Base-by-base conservation (phyloP, 2,888 invertebrate species). In the Caenorhabditis angaria region DNA sequence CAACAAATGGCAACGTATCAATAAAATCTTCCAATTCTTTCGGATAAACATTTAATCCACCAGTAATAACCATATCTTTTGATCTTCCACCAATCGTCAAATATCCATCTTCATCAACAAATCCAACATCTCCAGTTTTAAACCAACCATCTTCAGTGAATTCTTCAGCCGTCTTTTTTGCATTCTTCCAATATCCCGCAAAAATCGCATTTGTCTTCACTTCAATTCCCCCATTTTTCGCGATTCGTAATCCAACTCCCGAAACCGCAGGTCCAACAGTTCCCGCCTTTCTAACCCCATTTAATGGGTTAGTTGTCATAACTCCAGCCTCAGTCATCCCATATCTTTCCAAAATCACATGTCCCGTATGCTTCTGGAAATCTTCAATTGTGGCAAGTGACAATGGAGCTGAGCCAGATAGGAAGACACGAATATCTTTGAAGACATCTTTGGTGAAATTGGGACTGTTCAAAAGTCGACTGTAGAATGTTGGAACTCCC, bases 141-240 rank as follows among this genome's bases (percentile, higher is more conserved):
- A 95, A 94, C 93, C 93, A 97, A 6, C 92, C 93, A 88, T 94
- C 94, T 0, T 88, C 83, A 0, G 93, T 93, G 88, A 94, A 94
- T 75, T 92, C 92, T 54, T 91, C 90, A 68, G 89, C 88, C 0
- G 93, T 93, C 22, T 91, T 92, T 70, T 92, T 91, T 0, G 92
- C 91, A 81, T 92, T 91, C 79, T 92, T 92, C 92, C 92, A 94
- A 88, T 95, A 95, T 81, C 92, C 92, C 82, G 70, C 76, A 87
- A 93, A 93, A 18, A 93, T 91, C 79, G 89, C 91, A 54, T 67
- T 63, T 12, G 78, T 76, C 60, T 81, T 80, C 56, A 80, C 79
- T 62, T 85, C 85, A 28, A 85, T 78, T 25, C 81, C 82, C 29
- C 80, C 78, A 28, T 76, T 73, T n/a, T 77, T 63, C 6, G 76